Evolutionary conservation across 2,888 invertebrate genomes (phyloP).

Genomic region (Hesperia comma): DNA sequence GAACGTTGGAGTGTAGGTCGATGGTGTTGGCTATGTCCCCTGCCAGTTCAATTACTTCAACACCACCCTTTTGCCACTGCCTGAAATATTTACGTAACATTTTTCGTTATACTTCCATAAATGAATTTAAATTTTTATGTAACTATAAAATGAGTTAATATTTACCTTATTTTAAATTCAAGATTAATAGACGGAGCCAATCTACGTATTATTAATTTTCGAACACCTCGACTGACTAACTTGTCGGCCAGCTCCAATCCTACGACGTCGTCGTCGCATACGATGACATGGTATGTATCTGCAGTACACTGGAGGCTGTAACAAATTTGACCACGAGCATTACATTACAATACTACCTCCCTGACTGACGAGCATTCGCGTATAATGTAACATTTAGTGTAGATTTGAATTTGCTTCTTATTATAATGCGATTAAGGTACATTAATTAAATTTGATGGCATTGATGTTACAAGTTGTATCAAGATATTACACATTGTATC

Average conservation of each 20-base stretch:
- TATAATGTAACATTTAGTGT: no score
- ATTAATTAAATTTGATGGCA: no score
- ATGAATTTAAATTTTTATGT: no score
- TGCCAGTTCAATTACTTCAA: constrained; percentile 40
- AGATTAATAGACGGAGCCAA: constrained; percentile 38
- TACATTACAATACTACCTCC: no score
- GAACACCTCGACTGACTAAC: constrained; percentile 56
- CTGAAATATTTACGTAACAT: constrained; percentile 41
- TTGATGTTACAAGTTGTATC: no score
- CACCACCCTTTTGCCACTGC: constrained; percentile 46
- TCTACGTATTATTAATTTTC: constrained; percentile 49
- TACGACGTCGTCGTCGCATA: constrained; percentile 50
- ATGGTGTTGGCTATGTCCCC: constrained; percentile 33
- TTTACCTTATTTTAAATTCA: constrained; percentile 45
- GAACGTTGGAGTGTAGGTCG: constrained; percentile 40
- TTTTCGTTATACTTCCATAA: neutral
- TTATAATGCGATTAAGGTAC: no score
- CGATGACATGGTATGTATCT: constrained; percentile 43
- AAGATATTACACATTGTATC: no score
- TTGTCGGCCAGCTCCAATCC: constrained; percentile 53
- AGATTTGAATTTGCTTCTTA: no score
- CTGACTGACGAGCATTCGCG: no score
- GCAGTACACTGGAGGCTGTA: constrained; percentile 33
- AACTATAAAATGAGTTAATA: neutral
- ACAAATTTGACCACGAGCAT: no score